Percentiles rank a stretch among this genome's conserved stretches.
phyloP scores from a whole-genome alignment of 2,113 vertebrate species.

The Puffinus mauretanicus region DNA sequence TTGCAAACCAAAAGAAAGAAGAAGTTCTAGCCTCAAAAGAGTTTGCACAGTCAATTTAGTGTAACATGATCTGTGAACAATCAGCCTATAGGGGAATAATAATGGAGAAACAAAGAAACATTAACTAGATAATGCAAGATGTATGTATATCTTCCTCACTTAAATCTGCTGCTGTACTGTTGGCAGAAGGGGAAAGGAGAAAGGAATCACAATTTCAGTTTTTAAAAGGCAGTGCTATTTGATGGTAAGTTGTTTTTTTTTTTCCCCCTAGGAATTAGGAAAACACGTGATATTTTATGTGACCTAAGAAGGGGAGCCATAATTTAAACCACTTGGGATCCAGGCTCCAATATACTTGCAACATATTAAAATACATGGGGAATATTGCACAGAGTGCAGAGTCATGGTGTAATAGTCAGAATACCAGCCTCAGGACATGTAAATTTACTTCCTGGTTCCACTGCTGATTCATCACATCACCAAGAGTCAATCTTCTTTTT shows the following conservation, averaged over 20 bases:
- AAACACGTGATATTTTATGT: not conserved
- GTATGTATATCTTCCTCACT: not conserved
- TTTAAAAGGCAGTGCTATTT: not conserved
- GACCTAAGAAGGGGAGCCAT: not conserved
- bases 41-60: not conserved
- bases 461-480: not conserved
- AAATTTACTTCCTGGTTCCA: not conserved
- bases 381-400: not conserved
- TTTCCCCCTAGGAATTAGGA: not conserved
- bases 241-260: not conserved
- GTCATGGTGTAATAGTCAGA: not conserved
- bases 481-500: not conserved
- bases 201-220: not conserved
- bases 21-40: not conserved
- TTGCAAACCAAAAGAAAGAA: not conserved
- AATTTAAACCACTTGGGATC: not conserved
- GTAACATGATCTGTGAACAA: not conserved
- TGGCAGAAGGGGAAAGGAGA: not conserved
- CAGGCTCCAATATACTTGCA: not conserved
- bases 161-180: not conserved
- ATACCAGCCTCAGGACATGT: not conserved
- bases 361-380: not conserved
- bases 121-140: not conserved
- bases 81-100: not conserved
- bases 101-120: not conserved